Percentiles rank a stretch among this genome's conserved stretches.
Conservation (phyloP, 1,140 invertebrate species). For the Octopus bimaculoides region DNA sequence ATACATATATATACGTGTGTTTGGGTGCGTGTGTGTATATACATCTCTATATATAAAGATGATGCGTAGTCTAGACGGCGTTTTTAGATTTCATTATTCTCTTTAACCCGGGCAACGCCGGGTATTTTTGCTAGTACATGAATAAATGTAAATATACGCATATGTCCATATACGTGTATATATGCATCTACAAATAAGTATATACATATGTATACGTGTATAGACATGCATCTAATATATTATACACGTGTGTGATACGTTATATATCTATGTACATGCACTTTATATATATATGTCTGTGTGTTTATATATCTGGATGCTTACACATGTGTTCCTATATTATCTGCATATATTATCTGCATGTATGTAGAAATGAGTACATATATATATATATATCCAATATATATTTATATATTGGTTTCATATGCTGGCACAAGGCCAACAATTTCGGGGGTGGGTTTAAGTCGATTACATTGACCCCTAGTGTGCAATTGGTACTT, state of each 20-base stretch:
- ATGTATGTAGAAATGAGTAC: conserved; percentile 6
- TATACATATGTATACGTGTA: not conserved
- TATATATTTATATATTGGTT: not conserved
- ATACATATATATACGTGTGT: not conserved
- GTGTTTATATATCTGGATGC: conserved; percentile 9
- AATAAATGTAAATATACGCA: not conserved
- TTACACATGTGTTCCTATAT: conserved; percentile 14
- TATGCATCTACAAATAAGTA: not conserved
- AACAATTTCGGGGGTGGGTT: too few species aligned
- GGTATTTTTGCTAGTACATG: not conserved
- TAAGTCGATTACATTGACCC: too few species aligned
- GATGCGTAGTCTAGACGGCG: too few species aligned
- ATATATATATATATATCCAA: not conserved
- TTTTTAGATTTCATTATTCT: too few species aligned
- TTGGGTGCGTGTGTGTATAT: not conserved
- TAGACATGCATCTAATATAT: not conserved
- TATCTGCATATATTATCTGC: not conserved
- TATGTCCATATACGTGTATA: not conserved
- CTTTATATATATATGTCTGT: not conserved
- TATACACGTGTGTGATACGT: not conserved
- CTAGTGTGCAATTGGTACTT: too few species aligned
- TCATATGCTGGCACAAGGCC: too few species aligned
- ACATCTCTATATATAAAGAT: too few species aligned
- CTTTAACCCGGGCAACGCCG: too few species aligned
- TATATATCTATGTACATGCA: not conserved